Evolutionary conservation across 2,888 invertebrate species (phyloP).

Genomic region (Athetis lepigone): DNA sequence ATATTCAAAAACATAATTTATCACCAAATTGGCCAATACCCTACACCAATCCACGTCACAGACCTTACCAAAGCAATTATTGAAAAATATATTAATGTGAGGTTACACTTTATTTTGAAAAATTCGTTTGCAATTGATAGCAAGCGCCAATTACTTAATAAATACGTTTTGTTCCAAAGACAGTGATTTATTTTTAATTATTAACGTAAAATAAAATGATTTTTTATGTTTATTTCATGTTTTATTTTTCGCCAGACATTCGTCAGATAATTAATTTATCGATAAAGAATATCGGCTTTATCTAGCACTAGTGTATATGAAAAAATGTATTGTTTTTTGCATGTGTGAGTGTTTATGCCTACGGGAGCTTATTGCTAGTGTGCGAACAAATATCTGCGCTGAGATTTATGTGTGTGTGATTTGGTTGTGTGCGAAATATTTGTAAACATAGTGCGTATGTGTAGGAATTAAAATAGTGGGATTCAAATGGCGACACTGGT

Average conservation of each 20-base stretch:
- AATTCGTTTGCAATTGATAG: conserved; percentile 1
- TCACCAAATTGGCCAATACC: background rate
- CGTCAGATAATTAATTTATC: too few species aligned
- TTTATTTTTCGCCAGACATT: background rate
- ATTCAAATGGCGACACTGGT: conserved; percentile 1
- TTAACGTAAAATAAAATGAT: too few species aligned
- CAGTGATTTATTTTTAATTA: too few species aligned
- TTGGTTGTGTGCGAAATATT: conserved; percentile 1
- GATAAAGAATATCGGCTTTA: background rate
- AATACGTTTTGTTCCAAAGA: too few species aligned
- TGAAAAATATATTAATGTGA: conserved; percentile 2
- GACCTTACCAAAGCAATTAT: conserved; percentile 5
- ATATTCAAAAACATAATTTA: conserved; percentile 8
- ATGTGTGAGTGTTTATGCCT: background rate
- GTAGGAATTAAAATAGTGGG: conserved; percentile 5
- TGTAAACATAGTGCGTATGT: too few species aligned
- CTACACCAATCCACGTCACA: conserved; percentile 4
- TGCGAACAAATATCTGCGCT: too few species aligned
- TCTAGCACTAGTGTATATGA: background rate
- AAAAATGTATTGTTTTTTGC: too few species aligned
- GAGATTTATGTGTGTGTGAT: too few species aligned
- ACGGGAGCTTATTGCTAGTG: background rate
- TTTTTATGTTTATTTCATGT: too few species aligned
- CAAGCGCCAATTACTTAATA: too few species aligned
- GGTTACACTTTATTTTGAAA: conserved; percentile 3